Base-by-base conservation (phyloP, 1,140 invertebrate genomes). In the Luehdorfia chinensis region DNA sequence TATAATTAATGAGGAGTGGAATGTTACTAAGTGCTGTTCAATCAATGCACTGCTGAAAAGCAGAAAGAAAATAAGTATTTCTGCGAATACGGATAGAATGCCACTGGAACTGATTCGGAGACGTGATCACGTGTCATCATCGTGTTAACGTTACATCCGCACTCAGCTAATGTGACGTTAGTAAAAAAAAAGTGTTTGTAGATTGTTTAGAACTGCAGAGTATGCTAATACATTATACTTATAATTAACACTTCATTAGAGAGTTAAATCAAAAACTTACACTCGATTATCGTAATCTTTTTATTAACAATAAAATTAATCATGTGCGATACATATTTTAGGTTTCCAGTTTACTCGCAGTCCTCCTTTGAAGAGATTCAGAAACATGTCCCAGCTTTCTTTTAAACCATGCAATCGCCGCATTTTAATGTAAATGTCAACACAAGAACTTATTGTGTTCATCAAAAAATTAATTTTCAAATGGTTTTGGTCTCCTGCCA, bases 261-360 rank as follows among this genome's bases (percentile, higher is more conserved):
- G n/a, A 6, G 14, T 7, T 32, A 67, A 68, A 66, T 73, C 56
- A 68, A 68, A 75, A 33, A 36, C 39, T 47, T 2, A 15, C 46
- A 48, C 49, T 32, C 32, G 62, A 70, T 81, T 75, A 78, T 80
- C 48, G 65, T 85, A 75, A 76, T 84, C 69, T 84, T 85, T 85
- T 84, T 84, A 85, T 77, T 85, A 85, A 85, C 81, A 85, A 85
- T 81, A 78, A 85, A 85, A 85, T 81, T 61, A 85, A 83, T 81
- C 71, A 53, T 73, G 77, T 86, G 79, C 75, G 67, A 84, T 80
- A 85, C 75, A 83, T 81, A 81, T 83, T 81, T 78, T 61, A 81
- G 67, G 73, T 78, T 55, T 65, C 30, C 81, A 74, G 62, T 74
- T 75, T 63, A 67, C 76, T 68, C 74, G 66, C 73, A 85, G 81